Evolutionary conservation across 2,113 vertebrate genomes (phyloP).

Genomic region (rabbit (Oryctolagus cuniculus)): DNA sequence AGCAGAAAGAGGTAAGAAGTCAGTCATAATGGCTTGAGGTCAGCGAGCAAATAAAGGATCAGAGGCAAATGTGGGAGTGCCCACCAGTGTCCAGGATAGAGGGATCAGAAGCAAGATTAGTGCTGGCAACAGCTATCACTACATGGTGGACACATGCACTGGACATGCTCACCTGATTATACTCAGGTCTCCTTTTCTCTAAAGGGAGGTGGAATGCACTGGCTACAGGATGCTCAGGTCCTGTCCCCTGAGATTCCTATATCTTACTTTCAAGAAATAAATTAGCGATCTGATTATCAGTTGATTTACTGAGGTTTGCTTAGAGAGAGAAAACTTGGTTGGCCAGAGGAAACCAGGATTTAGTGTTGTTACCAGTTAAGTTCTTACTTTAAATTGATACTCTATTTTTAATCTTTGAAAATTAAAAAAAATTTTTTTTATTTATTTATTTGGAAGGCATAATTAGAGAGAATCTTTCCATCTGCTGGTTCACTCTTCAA

Average conservation of each 20-base stretch:
- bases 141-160: too few relatives aligned
- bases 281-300: constrained; percentile 12
- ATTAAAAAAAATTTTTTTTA: too few relatives aligned
- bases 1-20: background rate
- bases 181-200: background rate
- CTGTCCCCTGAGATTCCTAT: background rate
- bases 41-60: background rate
- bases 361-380: background rate
- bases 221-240: background rate
- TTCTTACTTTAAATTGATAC: background rate
- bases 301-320: background rate
- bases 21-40: background rate
- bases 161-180: background rate
- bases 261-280: constrained; percentile 38
- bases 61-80: background rate
- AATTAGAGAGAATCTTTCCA: too few relatives aligned
- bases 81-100: background rate
- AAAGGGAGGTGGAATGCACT: background rate
- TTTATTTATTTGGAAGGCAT: too few relatives aligned
- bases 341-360: background rate
- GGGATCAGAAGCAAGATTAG: background rate
- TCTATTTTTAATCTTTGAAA: too few relatives aligned
- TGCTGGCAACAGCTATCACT: background rate
- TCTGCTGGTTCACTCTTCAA: too few relatives aligned
- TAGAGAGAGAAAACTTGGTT: background rate